phyloP scores from a whole-genome alignment of 2,113 vertebrate genomes.

The Ardeotis arabs region DNA sequence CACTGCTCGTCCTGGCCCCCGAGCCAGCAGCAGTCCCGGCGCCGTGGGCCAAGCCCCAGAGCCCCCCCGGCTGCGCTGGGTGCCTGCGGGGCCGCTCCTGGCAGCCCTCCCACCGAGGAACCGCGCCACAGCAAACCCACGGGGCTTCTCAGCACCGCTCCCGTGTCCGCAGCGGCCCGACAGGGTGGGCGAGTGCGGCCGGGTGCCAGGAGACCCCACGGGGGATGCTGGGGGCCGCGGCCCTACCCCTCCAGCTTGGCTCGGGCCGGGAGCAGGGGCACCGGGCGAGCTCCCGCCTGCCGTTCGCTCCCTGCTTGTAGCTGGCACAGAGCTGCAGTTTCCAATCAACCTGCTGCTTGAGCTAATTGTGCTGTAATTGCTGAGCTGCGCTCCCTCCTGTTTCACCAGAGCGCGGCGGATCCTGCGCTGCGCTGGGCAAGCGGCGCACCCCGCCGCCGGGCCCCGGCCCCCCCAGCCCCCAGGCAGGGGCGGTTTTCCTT shows the following conservation, averaged over 20 bases:
- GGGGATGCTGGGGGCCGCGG: not conserved
- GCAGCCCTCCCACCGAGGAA: not conserved
- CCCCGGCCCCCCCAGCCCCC: not conserved
- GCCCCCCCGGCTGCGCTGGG: not conserved
- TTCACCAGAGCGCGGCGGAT: not conserved
- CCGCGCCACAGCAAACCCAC: rapidly evolving
- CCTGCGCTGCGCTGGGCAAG: not conserved
- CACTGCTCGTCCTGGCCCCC: rapidly evolving
- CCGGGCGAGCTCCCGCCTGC: not conserved
- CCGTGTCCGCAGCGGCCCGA: rapidly evolving
- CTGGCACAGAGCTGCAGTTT: constrained; percentile 58
- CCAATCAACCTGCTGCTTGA: constrained; percentile 64
- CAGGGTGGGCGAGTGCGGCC: not conserved
- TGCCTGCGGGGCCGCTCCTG: not conserved
- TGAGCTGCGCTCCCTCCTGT: constrained; percentile 49
- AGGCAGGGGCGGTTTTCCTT: not conserved
- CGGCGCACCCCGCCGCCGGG: not conserved
- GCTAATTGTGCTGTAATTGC: constrained; percentile 68
- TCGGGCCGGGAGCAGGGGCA: not conserved
- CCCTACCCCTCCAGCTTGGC: not conserved
- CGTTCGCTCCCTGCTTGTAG: not conserved
- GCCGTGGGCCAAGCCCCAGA: not conserved
- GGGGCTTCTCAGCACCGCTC: not conserved
- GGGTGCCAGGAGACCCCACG: not conserved
- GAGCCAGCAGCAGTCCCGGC: not conserved